These are phyloP conservation scores for Carapus acus DNA, from an alignment of 2,797 vertebrate species.

Conservation along the genomic window DNA sequence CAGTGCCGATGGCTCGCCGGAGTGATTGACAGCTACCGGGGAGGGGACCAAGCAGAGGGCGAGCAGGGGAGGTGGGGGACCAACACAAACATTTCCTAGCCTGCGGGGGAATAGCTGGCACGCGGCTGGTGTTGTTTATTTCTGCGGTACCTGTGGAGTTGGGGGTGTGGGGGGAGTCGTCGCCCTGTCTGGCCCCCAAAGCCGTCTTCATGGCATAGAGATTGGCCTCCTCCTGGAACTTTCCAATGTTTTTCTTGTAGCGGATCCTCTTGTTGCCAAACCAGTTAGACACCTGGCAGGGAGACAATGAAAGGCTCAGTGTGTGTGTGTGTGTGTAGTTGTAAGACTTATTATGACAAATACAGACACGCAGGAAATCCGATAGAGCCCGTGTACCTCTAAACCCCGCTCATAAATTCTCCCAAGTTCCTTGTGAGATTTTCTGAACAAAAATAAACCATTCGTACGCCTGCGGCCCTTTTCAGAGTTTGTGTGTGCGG, in stretches of 20 bases:
- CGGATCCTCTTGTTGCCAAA: constrained; percentile 99
- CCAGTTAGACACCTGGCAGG: constrained; percentile 95
- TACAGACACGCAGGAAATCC: not conserved
- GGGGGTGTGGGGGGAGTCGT: constrained; percentile 97
- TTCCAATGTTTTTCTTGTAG: constrained; percentile 99
- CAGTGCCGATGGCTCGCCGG: not conserved
- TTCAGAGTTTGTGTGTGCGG: too few relatives aligned
- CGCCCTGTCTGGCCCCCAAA: constrained; percentile 88
- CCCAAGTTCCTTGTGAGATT: too few relatives aligned
- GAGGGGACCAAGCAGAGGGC: not conserved
- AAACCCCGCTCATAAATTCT: too few relatives aligned
- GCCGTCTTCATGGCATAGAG: constrained; percentile 99
- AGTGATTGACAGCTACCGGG: not conserved
- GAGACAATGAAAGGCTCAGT: constrained; percentile 22
- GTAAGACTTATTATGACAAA: not conserved
- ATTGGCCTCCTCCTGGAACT: constrained; percentile 99
- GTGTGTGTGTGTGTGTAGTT: not conserved
- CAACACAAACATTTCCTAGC: not conserved
- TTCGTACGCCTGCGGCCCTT: too few relatives aligned
- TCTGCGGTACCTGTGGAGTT: constrained; percentile 72
- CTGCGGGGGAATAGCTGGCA: not conserved
- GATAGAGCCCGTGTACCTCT: too few relatives aligned
- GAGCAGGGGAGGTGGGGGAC: not conserved
- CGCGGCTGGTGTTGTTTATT: not conserved
- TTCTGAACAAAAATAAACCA: too few relatives aligned